phyloP scores from a whole-genome alignment of 2,888 invertebrate species.

The Cephus runcator region DNA sequence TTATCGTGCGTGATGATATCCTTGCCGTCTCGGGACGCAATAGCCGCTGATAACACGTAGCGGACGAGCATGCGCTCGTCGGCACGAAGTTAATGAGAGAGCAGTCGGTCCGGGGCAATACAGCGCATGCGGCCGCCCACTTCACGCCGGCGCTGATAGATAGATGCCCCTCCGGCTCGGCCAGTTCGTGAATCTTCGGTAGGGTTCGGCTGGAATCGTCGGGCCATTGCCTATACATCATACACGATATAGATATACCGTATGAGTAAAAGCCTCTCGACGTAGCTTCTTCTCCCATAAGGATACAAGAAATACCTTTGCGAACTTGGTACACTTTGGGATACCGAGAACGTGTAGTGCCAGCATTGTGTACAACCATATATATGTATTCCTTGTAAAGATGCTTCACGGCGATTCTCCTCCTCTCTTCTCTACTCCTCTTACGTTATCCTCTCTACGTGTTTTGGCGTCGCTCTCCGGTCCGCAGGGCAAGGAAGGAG shows the following conservation, averaged over 20 bases:
- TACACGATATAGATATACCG: neutral
- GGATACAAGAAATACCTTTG: neutral
- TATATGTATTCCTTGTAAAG: neutral
- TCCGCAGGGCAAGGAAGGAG: slow-evolving; percentile 62
- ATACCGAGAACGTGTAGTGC: neutral
- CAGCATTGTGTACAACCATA: neutral
- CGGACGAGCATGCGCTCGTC: slow-evolving; percentile 33
- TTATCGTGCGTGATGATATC: neutral
- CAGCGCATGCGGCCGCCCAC: slow-evolving; percentile 65
- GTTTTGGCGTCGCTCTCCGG: slow-evolving; percentile 29
- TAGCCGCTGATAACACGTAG: slow-evolving; percentile 41
- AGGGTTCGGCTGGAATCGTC: neutral
- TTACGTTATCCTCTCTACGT: slow-evolving; percentile 13
- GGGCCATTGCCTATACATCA: neutral
- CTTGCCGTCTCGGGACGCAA: slow-evolving; percentile 16
- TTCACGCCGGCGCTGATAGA: slow-evolving; percentile 66
- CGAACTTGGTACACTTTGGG: neutral
- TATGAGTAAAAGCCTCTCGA: neutral
- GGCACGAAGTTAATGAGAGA: slow-evolving; percentile 65
- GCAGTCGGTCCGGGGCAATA: slow-evolving; percentile 63
- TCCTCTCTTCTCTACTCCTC: slow-evolving; percentile 22
- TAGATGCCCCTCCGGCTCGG: slow-evolving; percentile 61
- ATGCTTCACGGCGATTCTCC: slow-evolving; percentile 18
- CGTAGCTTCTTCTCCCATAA: neutral
- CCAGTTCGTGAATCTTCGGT: slow-evolving; percentile 17